A percentile compares a stretch with the other conserved stretches of the same genome.
These are phyloP conservation scores for Microtus richardsoni DNA, from an alignment of 2,113 vertebrate species.

Conservation along the genomic window DNA sequence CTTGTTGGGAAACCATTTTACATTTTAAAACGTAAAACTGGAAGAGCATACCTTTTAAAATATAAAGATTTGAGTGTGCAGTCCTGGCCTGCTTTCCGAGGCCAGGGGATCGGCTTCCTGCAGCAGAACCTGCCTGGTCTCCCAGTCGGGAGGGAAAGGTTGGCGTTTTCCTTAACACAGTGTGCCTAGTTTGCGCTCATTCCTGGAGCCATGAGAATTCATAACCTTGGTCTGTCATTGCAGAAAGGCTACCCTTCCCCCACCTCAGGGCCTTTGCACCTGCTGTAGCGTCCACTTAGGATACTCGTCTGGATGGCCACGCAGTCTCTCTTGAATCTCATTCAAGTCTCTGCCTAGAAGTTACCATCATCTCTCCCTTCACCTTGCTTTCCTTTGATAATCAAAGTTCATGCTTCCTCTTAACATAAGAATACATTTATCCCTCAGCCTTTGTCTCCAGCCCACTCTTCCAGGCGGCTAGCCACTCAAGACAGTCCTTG, in stretches of 20 bases:
- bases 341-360: not conserved
- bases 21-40: not conserved
- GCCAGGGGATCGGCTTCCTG: not conserved
- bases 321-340: not conserved
- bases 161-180: accelerated
- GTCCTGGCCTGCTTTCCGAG: not conserved
- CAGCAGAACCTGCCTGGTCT: accelerated
- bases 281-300: not conserved
- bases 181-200: accelerated
- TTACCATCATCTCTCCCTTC: not conserved
- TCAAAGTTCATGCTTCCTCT: not conserved
- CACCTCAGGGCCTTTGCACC: not conserved
- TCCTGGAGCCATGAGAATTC: not conserved
- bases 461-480: accelerated
- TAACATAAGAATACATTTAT: accelerated
- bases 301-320: not conserved
- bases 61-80: not conserved
- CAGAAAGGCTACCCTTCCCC: not conserved
- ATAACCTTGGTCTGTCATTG: not conserved
- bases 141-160: not conserved
- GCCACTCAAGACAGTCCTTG: not conserved
- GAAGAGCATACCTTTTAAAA: slow-evolving; percentile 1
- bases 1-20: not conserved
- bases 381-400: not conserved
- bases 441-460: not conserved